These are phyloP conservation scores for Danio aesculapii DNA, from an alignment of 2,797 vertebrate species.

Conservation along the genomic window DNA sequence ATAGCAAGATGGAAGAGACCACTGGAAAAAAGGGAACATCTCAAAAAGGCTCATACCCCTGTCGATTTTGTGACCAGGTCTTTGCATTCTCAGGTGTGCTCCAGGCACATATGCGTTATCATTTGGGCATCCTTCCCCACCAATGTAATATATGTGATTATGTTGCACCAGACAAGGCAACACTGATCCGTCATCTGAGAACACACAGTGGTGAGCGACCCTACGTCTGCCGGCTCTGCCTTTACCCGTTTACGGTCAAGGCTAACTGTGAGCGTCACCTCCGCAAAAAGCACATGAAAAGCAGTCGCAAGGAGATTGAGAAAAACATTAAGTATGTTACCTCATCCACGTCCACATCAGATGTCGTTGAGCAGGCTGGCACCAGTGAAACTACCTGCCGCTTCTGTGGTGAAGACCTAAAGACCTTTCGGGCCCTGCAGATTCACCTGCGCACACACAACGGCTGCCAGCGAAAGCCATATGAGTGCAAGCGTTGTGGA, in stretches of 20 bases:
- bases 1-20: constrained; percentile 76
- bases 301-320: constrained; percentile 95
- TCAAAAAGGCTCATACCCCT: constrained; percentile 81
- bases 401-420: constrained; percentile 90
- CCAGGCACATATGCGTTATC: constrained; percentile 93
- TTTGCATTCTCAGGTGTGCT: constrained; percentile 91
- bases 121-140: constrained; percentile 92
- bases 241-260: constrained; percentile 97
- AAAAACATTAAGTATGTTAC: constrained; percentile 96
- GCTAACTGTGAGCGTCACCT: constrained; percentile 98
- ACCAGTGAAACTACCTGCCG: constrained; percentile 85
- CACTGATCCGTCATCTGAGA: constrained; percentile 93
- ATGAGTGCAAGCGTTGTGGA: constrained; percentile 91
- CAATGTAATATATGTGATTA: constrained; percentile 98
- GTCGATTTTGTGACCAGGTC: constrained; percentile 93
- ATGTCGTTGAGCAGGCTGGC: constrained; percentile 82
- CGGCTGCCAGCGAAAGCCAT: constrained; percentile 91
- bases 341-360: constrained; percentile 76
- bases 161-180: constrained; percentile 95
- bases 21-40: constrained; percentile 82
- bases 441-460: constrained; percentile 94
- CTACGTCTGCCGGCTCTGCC: constrained; percentile 95
- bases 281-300: constrained; percentile 96
- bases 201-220: constrained; percentile 97
- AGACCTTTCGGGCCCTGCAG: constrained; percentile 90